phyloP scores from a whole-genome alignment of 2,888 invertebrate genomes.

The Operophtera brumata region DNA sequence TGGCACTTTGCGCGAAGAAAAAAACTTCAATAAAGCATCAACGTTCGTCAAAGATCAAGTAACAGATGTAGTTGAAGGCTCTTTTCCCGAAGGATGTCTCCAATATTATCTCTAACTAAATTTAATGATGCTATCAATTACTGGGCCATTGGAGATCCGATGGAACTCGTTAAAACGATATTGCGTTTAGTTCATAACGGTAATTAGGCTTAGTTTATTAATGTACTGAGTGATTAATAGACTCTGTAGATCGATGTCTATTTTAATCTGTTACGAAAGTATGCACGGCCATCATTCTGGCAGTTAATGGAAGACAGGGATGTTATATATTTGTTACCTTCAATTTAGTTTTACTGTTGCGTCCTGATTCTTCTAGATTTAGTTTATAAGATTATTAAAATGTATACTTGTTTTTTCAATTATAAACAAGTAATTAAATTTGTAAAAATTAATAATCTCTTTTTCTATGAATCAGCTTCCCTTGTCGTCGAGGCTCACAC shows the following conservation, averaged over 20 bases:
- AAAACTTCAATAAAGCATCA: constrained; percentile 3
- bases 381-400: too few relatives aligned
- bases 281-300: background rate
- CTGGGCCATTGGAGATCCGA: constrained; percentile 34
- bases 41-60: constrained; percentile 28
- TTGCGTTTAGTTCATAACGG: constrained; percentile 43
- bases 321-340: background rate
- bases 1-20: too few relatives aligned
- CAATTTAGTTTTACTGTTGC: too few relatives aligned
- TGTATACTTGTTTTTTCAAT: too few relatives aligned
- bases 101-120: constrained; percentile 49
- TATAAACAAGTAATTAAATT: too few relatives aligned
- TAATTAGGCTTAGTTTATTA: constrained; percentile 35
- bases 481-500: too few relatives aligned
- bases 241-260: constrained; percentile 8
- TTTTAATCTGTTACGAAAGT: constrained; percentile 13
- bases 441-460: too few relatives aligned
- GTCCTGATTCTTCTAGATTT: too few relatives aligned
- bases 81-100: constrained; percentile 24
- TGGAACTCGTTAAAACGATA: constrained; percentile 42
- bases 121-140: constrained; percentile 52
- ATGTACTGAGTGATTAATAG: constrained; percentile 24
- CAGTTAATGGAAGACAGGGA: background rate
- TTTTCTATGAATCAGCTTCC: too few relatives aligned
- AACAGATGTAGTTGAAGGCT: constrained; percentile 36